A percentile compares a stretch with the other conserved stretches of the same genome.
These are phyloP conservation scores for Sinocyclocheilus anophthalmus DNA, from an alignment of 2,113 vertebrate species.

Conservation along the genomic window DNA sequence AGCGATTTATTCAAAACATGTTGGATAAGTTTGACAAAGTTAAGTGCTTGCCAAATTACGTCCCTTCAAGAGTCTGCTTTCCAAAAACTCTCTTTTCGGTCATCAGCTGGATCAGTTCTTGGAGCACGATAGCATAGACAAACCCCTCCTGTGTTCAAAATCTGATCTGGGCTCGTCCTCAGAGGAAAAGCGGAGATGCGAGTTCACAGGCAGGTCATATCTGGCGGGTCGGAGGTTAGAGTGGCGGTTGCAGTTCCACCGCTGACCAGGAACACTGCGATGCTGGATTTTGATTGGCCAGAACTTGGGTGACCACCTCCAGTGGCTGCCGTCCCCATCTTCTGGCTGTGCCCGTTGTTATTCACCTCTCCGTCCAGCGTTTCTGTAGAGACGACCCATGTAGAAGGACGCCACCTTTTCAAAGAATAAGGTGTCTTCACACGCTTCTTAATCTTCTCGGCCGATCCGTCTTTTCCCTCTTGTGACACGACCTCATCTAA, in stretches of 20 bases:
- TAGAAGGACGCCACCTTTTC: conserved; percentile 95
- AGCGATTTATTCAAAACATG: conserved; percentile 80
- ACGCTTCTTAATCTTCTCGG: conserved; percentile 97
- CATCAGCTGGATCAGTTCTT: conserved; percentile 30
- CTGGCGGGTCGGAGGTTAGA: conserved; percentile 71
- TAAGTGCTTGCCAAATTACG: conserved; percentile 55
- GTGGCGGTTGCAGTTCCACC: conserved; percentile 84
- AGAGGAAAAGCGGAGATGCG: conserved; percentile 6
- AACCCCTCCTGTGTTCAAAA: conserved; percentile 36
- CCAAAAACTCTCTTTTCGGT: conserved; percentile 56
- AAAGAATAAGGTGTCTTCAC: conserved; percentile 98
- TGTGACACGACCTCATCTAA: conserved; percentile 78
- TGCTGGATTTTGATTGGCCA: conserved; percentile 88
- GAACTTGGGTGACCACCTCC: conserved; percentile 54
- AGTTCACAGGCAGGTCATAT: conserved; percentile 51
- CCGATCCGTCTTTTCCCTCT: conserved; percentile 85
- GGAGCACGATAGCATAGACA: conserved; percentile 65
- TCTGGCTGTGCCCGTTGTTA: conserved; percentile 71
- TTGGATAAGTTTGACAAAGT: conserved; percentile 68
- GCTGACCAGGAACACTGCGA: conserved; percentile 88
- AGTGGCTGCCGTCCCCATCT: conserved; percentile 33
- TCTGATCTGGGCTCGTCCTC: not conserved
- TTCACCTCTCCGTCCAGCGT: conserved; percentile 87
- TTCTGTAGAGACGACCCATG: conserved; percentile 95
- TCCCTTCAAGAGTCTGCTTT: conserved; percentile 36